Evolutionary conservation across 2,797 vertebrate genomes (phyloP).

Genomic region (Aeoliscus strigatus): DNA sequence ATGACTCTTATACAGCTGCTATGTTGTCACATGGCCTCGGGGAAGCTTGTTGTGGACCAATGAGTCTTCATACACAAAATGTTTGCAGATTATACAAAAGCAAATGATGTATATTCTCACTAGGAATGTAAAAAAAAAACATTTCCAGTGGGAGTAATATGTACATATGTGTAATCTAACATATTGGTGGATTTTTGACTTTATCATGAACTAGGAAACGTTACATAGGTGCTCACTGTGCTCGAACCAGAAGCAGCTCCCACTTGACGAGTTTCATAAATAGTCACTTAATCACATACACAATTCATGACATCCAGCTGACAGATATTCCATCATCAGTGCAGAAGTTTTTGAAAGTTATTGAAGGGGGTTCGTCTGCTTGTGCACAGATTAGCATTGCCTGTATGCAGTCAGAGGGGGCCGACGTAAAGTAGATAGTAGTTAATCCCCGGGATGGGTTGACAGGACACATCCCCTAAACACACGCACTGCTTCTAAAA

Average conservation of each 20-base stretch:
- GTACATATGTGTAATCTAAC: too few relatives aligned
- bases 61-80: constrained; percentile 29
- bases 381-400: constrained; percentile 68
- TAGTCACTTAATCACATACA: constrained; percentile 64
- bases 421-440: constrained; percentile 62
- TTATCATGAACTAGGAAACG: constrained; percentile 3
- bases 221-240: constrained; percentile 1
- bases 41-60: constrained; percentile 41
- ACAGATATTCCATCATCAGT: constrained; percentile 75
- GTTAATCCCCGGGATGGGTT: constrained; percentile 62
- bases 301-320: constrained; percentile 67
- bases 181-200: constrained; percentile 1
- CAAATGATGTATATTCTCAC: constrained; percentile 14
- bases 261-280: constrained; percentile 60
- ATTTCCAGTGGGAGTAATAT: too few relatives aligned
- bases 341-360: constrained; percentile 69
- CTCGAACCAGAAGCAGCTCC: constrained; percentile 31
- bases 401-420: constrained; percentile 53
- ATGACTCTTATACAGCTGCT: constrained; percentile 45
- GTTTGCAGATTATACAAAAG: constrained; percentile 19
- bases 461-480: constrained; percentile 64
- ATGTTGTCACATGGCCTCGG: constrained; percentile 47
- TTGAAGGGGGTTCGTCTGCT: constrained; percentile 58
- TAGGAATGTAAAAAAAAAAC: too few relatives aligned
- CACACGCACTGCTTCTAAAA: constrained; percentile 53